phyloP scores from a whole-genome alignment of 2,113 vertebrate species.

The Sphyrna mokarran region DNA sequence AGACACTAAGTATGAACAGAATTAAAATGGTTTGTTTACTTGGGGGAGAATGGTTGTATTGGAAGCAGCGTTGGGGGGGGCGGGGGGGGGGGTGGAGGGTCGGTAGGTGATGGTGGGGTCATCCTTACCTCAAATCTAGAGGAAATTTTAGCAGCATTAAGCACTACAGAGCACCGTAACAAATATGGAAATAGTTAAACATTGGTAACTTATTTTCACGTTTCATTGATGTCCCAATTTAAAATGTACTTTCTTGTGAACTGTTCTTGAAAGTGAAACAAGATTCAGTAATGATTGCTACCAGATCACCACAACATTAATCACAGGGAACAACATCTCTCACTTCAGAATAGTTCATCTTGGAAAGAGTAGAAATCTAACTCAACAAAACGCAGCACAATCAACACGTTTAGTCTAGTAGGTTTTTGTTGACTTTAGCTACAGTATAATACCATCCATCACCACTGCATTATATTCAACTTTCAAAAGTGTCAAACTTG shows the following conservation, averaged over 20 bases:
- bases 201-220: background rate
- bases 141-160: background rate
- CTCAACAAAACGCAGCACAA: background rate
- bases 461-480: background rate
- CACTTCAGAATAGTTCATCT: background rate
- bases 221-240: background rate
- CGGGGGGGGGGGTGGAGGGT: background rate
- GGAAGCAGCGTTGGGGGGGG: too few species aligned
- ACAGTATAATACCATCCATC: background rate
- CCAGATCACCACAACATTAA: background rate
- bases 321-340: background rate
- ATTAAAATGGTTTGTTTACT: background rate
- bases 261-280: background rate
- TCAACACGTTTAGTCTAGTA: background rate
- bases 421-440: background rate
- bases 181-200: too few species aligned
- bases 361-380: background rate
- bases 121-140: background rate
- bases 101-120: too few species aligned
- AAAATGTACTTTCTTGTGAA: background rate
- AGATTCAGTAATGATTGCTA: background rate
- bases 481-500: background rate
- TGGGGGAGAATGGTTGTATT: background rate
- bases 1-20: background rate
- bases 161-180: background rate